Evolutionary conservation across 2,797 vertebrate species (phyloP).

Genomic region (Xyrichtys novacula): DNA sequence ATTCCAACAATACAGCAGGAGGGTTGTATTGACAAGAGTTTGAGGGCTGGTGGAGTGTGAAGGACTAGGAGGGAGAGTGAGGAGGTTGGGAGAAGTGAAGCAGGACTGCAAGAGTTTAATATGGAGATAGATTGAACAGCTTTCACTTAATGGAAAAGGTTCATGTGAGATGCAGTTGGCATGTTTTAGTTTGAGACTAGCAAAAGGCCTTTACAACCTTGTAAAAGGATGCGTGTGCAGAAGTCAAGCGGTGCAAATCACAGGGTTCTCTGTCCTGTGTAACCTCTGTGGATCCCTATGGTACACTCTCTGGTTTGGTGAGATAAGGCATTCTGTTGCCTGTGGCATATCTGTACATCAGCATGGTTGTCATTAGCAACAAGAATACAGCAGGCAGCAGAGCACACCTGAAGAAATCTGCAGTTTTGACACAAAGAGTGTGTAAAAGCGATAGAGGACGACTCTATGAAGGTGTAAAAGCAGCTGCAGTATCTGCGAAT

Average conservation of each 20-base stretch:
- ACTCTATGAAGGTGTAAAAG: too few relatives aligned
- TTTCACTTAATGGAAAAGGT: background rate
- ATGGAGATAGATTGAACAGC: background rate
- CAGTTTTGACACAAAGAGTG: background rate
- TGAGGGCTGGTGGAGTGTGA: slow-evolving; percentile 15
- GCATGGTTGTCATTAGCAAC: background rate
- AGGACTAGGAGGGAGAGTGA: background rate
- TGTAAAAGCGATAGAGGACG: too few relatives aligned
- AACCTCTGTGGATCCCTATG: background rate
- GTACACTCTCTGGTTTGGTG: background rate
- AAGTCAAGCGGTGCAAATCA: background rate
- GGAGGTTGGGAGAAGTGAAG: background rate
- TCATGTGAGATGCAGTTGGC: background rate
- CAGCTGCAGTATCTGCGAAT: too few relatives aligned
- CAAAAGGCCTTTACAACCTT: background rate
- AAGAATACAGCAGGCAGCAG: background rate
- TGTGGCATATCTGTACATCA: slow-evolving; percentile 14
- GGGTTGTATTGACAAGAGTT: background rate
- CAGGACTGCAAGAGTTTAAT: too few relatives aligned
- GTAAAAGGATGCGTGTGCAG: background rate
- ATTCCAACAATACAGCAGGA: slow-evolving; percentile 3
- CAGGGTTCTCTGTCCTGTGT: background rate
- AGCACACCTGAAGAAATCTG: slow-evolving; percentile 5
- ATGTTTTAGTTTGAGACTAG: background rate
- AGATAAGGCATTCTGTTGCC: slow-evolving; percentile 21